Percentiles rank a stretch among this genome's conserved stretches.
phyloP scores from a whole-genome alignment of 2,113 vertebrate species.

The Corythornis cristatus region DNA sequence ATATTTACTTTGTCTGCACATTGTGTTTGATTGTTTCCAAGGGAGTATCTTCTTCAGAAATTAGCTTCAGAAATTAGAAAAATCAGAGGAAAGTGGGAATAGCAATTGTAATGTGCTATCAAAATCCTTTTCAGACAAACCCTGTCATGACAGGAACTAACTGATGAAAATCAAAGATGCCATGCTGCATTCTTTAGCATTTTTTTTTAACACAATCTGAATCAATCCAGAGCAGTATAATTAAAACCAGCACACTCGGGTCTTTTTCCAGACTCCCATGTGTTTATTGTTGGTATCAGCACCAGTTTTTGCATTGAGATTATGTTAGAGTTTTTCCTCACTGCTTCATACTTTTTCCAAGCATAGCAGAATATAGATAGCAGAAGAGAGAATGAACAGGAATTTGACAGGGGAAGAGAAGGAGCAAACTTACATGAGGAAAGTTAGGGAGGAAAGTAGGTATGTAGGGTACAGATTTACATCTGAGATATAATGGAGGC shows the following conservation, averaged over 20 bases:
- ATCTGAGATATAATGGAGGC: rapidly evolving
- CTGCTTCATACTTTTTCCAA: too few relatives aligned
- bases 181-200: neutral
- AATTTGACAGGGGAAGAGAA: neutral
- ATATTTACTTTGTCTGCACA: neutral
- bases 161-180: neutral
- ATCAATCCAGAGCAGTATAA: neutral
- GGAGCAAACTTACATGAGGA: neutral
- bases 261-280: neutral
- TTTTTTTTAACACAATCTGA: neutral
- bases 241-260: neutral
- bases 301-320: neutral
- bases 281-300: neutral
- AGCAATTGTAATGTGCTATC: neutral
- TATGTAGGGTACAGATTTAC: neutral
- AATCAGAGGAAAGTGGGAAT: neutral
- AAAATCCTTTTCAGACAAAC: neutral
- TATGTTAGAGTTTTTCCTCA: neutral
- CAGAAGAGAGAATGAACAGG: rapidly evolving
- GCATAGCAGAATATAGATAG: neutral
- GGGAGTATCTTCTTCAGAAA: neutral
- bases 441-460: neutral
- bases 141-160: neutral
- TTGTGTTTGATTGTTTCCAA: slow-evolving; percentile 24
- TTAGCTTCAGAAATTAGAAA: slow-evolving; percentile 9